Percentiles rank a stretch among this genome's conserved stretches.
These are phyloP conservation scores for Gymnoscopelus braueri DNA, from an alignment of 2,797 vertebrate species.

Conservation along the genomic window DNA sequence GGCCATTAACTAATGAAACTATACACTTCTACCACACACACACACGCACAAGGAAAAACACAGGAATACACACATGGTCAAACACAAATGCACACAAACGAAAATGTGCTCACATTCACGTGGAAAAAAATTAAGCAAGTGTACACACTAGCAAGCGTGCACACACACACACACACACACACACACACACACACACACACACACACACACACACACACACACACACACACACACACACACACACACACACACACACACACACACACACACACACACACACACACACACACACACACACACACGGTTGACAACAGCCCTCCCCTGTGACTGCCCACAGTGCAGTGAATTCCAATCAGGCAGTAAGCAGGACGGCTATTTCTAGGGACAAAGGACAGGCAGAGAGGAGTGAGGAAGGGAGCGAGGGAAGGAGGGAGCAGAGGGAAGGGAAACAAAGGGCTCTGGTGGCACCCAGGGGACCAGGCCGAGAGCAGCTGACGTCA, in stretches of 20 bases:
- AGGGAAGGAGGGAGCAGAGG: constrained; percentile 43
- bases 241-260: constrained; percentile 25
- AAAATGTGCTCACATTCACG: no score
- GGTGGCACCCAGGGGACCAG: constrained; percentile 94
- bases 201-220: neutral
- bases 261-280: constrained; percentile 26
- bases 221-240: neutral
- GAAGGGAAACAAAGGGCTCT: constrained; percentile 79
- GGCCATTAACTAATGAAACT: no score
- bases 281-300: constrained; percentile 39
- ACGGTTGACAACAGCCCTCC: constrained; percentile 52
- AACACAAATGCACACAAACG: no score
- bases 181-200: neutral
- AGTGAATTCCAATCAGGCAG: constrained; percentile 97
- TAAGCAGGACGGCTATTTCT: constrained; percentile 97
- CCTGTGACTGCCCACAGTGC: constrained; percentile 73
- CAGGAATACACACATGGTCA: no score
- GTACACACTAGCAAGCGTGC: no score
- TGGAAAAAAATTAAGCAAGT: no score
- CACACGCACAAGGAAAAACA: neutral
- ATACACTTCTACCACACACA: no score
- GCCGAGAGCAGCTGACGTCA: constrained; percentile 97
- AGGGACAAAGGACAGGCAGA: constrained; percentile 95
- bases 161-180: constrained; percentile 11
- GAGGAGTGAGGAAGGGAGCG: constrained; percentile 85